Conservation (phyloP, 53 echinoderm and acorn worm genomes). For the Echinarachnius parma region DNA sequence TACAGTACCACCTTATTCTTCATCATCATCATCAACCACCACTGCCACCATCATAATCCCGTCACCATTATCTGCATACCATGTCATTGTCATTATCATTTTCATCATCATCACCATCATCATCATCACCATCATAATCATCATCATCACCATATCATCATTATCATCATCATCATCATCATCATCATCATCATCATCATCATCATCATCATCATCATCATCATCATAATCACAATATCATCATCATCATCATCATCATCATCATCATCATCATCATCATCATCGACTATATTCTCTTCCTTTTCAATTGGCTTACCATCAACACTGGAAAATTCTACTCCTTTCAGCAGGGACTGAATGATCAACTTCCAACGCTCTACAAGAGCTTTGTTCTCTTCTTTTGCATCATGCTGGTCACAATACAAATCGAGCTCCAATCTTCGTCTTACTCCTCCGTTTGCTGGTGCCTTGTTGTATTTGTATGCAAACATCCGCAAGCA, state of each 20-base stretch:
- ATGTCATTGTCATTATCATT: no score
- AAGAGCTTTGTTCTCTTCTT: slow-evolving; percentile 3
- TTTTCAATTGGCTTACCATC: neutral
- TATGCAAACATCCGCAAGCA: slow-evolving; percentile 25
- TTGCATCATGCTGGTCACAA: neutral
- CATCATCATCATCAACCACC: no score
- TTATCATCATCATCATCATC: no score
- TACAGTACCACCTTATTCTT: no score
- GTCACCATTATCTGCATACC: no score
- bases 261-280: neutral
- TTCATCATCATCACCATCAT: no score
- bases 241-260: neutral
- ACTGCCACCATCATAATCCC: no score
- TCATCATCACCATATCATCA: no score
- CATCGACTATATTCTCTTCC: neutral
- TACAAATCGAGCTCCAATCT: slow-evolving; percentile 11
- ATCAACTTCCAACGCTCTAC: slow-evolving; percentile 8
- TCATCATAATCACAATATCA: neutral
- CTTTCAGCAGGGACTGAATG: slow-evolving; percentile 2
- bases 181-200: neutral
- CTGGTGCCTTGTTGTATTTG: slow-evolving; percentile 10
- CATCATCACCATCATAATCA: no score
- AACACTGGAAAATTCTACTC: slow-evolving; percentile 2
- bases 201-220: neutral
- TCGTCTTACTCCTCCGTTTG: slow-evolving; percentile 2